Conservation (phyloP, 2,797 vertebrate genomes). For the Gobionotothen gibberifrons region DNA sequence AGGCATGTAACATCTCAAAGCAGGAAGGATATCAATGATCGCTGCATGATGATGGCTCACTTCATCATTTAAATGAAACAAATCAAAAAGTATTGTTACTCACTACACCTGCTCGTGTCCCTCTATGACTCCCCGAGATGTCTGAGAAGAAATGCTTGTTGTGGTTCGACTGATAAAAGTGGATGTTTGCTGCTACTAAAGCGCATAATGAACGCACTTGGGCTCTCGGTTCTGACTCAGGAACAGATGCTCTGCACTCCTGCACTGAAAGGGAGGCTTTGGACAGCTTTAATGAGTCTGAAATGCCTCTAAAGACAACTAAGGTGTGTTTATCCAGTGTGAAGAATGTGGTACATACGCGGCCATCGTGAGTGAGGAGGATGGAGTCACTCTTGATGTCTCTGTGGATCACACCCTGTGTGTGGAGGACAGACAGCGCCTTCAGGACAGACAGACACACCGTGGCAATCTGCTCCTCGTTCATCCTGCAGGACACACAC, state of each 20-base stretch:
- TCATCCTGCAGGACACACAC: constrained; percentile 85
- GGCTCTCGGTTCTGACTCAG: background rate
- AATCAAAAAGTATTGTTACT: too few relatives aligned
- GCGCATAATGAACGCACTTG: background rate
- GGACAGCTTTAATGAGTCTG: background rate
- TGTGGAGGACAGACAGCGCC: constrained; percentile 91
- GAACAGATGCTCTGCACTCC: background rate
- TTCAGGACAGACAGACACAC: constrained; percentile 94
- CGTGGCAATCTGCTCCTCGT: constrained; percentile 95
- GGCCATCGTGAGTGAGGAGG: constrained; percentile 93
- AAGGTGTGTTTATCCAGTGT: background rate
- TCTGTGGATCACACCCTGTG: constrained; percentile 95
- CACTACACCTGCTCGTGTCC: background rate
- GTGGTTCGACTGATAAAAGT: constrained; percentile 16
- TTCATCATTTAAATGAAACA: background rate
- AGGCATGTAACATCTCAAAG: background rate
- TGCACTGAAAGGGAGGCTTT: background rate
- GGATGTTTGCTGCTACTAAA: background rate
- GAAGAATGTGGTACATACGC: constrained; percentile 77
- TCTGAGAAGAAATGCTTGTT: background rate
- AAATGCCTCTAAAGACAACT: background rate
- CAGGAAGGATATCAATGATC: background rate
- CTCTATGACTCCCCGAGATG: background rate
- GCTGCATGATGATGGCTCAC: background rate
- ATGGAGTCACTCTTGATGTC: constrained; percentile 99